Evolutionary conservation across 2,113 vertebrate genomes (phyloP).

Genomic region (Otocyon megalotis): DNA sequence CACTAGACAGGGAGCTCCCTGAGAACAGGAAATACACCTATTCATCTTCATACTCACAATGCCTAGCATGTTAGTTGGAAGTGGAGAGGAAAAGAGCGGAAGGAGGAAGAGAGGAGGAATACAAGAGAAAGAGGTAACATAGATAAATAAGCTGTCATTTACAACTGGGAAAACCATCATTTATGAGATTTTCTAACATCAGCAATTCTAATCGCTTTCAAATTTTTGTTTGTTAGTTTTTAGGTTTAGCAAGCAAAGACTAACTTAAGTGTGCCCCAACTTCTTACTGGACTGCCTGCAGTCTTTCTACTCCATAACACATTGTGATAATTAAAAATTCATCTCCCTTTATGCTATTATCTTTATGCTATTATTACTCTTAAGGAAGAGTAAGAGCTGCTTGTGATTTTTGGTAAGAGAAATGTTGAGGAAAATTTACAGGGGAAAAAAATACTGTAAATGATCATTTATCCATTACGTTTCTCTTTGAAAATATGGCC

Average conservation of each 20-base stretch:
- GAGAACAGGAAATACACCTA: not conserved
- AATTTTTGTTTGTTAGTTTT: not conserved
- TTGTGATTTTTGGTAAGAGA: not conserved
- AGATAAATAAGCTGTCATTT: not conserved
- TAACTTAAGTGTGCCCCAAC: not conserved
- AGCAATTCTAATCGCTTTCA: not conserved
- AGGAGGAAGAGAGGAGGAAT: not conserved
- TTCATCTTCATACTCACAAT: not conserved
- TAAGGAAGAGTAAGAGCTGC: not conserved
- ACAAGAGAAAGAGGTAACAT: not conserved
- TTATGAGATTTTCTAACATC: not conserved
- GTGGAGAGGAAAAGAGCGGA: not conserved
- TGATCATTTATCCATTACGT: not conserved
- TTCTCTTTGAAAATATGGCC: not conserved
- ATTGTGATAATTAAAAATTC: not conserved
- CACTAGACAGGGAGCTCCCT: not conserved
- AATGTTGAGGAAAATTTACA: not conserved
- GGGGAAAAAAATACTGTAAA: not conserved
- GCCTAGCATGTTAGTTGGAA: not conserved
- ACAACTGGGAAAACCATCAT: not conserved
- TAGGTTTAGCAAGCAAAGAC: constrained; percentile 11
- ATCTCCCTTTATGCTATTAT: not conserved
- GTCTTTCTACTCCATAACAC: not conserved
- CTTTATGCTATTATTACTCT: not conserved
- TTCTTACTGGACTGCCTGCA: not conserved